phyloP scores from a whole-genome alignment of 1,140 invertebrate species.

The Rhizoglyphus robini region DNA sequence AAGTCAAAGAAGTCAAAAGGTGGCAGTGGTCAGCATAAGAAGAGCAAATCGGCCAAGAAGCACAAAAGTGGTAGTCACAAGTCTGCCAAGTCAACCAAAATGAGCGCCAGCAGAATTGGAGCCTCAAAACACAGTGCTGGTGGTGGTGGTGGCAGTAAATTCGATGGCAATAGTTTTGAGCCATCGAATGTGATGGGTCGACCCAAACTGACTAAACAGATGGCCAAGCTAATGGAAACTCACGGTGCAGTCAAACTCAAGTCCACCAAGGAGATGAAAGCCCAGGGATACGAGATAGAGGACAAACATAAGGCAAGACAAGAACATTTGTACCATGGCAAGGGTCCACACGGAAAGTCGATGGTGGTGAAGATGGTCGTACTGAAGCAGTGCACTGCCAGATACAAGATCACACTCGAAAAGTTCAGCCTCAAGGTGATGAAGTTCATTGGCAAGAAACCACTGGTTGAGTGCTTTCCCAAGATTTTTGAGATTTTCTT shows the following conservation, averaged over 20 bases:
- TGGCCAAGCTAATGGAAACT: neutral
- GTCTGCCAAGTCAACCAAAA: neutral
- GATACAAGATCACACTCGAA: neutral
- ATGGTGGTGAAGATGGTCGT: neutral
- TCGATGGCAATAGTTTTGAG: too few relatives aligned
- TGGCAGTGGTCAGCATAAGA: too few relatives aligned
- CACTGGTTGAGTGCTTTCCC: neutral
- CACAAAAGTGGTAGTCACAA: neutral
- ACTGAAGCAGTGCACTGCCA: neutral
- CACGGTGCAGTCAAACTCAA: neutral
- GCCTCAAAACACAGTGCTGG: neutral
- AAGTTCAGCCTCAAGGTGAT: neutral
- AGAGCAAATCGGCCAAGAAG: neutral
- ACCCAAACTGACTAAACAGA: neutral
- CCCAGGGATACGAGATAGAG: neutral
- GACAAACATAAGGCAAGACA: neutral
- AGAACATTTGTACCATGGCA: neutral
- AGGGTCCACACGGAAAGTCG: neutral
- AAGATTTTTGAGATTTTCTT: conserved; percentile 8
- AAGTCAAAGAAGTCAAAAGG: too few relatives aligned
- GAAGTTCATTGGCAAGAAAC: conserved; percentile 10
- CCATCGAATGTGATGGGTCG: neutral
- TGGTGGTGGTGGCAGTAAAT: neutral
- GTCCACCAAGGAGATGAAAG: neutral
- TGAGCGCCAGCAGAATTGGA: neutral